These are phyloP conservation scores for Physocephala rufipes DNA, from an alignment of 2,888 invertebrate genomes.

Conservation along the genomic window DNA sequence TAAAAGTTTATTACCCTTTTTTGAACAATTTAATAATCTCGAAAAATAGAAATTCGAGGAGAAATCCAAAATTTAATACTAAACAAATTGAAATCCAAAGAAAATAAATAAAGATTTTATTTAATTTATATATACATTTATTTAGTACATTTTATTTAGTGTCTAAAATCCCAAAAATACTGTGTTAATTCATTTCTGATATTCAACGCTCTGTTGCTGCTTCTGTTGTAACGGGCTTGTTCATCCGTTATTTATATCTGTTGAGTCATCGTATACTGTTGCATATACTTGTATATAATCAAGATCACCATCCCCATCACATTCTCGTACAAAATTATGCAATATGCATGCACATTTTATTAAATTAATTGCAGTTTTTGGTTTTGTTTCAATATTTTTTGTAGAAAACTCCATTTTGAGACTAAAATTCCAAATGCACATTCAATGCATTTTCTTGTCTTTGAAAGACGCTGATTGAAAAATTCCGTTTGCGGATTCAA, in stretches of 20 bases:
- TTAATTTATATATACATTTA: slow-evolving; percentile 9
- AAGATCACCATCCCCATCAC: slow-evolving; percentile 33
- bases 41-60: slow-evolving; percentile 25
- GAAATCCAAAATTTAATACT: slow-evolving; percentile 25
- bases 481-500: no score
- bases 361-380: slow-evolving; percentile 35
- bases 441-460: no score
- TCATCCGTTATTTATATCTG: slow-evolving; percentile 21
- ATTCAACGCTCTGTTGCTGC: slow-evolving; percentile 32
- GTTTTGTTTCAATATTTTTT: slow-evolving; percentile 37
- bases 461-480: no score
- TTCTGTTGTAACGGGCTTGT: slow-evolving; percentile 32
- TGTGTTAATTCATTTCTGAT: slow-evolving; percentile 29
- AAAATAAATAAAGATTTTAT: slow-evolving; percentile 23
- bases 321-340: slow-evolving; percentile 39
- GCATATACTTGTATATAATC: slow-evolving; percentile 32
- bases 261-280: slow-evolving; percentile 33
- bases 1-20: slow-evolving; percentile 29
- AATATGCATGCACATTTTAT: slow-evolving; percentile 29
- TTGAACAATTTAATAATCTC: slow-evolving; percentile 25
- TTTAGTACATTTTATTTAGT: slow-evolving; percentile 1
- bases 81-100: slow-evolving; percentile 25
- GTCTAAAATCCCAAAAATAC: slow-evolving; percentile 31
- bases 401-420: no score
- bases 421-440: no score